These are phyloP conservation scores for Rhingia campestris DNA, from an alignment of 2,888 invertebrate genomes.

Conservation along the genomic window DNA sequence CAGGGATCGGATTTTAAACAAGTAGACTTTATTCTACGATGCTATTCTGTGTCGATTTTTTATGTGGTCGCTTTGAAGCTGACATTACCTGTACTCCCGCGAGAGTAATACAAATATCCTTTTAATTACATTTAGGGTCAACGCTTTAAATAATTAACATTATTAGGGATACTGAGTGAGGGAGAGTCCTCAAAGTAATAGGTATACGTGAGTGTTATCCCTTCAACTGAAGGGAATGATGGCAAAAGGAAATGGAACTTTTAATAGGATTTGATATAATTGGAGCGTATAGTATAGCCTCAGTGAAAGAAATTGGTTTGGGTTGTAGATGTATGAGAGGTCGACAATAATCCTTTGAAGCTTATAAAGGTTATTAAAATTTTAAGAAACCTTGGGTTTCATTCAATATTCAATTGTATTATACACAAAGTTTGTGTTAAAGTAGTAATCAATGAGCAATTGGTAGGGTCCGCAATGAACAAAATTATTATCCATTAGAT, in stretches of 20 bases:
- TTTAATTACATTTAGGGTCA: constrained; percentile 39
- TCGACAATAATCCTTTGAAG: too few species aligned
- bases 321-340: too few species aligned
- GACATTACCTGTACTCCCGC: constrained; percentile 16
- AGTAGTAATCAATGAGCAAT: too few species aligned
- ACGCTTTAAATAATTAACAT: constrained; percentile 13
- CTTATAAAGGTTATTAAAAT: too few species aligned
- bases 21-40: background rate
- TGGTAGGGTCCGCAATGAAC: too few species aligned
- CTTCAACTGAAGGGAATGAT: background rate
- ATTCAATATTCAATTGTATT: too few species aligned
- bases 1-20: background rate
- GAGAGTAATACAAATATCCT: constrained; percentile 16
- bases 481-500: too few species aligned
- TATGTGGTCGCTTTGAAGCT: constrained; percentile 1
- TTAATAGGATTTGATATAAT: background rate
- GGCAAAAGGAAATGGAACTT: background rate
- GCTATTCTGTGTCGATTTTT: constrained; percentile 15
- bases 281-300: background rate
- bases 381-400: too few species aligned
- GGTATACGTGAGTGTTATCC: constrained; percentile 2
- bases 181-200: background rate
- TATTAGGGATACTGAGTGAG: background rate
- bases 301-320: too few species aligned
- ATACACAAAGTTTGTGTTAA: too few species aligned